Conservation (phyloP, 2,888 invertebrate species). For the Gymnocheta viridis region DNA sequence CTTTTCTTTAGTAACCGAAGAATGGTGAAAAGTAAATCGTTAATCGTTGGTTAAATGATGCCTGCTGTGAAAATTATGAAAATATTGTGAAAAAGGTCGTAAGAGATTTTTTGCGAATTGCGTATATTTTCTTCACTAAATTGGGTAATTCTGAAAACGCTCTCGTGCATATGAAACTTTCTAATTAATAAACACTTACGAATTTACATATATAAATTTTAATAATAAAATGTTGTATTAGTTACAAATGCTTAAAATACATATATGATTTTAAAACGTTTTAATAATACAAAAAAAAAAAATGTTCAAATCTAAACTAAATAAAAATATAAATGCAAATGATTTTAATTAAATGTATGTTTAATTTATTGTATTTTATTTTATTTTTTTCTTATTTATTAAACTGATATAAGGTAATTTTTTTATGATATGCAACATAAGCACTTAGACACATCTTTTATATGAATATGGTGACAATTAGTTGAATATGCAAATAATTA, state of each 20-base stretch:
- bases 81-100: too few relatives aligned
- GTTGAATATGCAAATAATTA: not conserved
- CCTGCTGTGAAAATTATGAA: too few relatives aligned
- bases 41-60: too few relatives aligned
- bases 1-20: too few relatives aligned
- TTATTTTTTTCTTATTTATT: not conserved
- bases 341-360: conserved; percentile 23
- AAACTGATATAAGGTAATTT: conserved; percentile 7
- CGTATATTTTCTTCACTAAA: too few relatives aligned
- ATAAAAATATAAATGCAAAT: conserved; percentile 26
- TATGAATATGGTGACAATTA: not conserved
- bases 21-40: too few relatives aligned
- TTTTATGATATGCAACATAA: not conserved
- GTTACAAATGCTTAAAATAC: conserved; percentile 76
- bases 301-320: conserved; percentile 10
- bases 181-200: not conserved
- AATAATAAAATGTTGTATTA: conserved; percentile 70
- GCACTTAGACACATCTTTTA: conserved; percentile 1
- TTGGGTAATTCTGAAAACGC: not conserved
- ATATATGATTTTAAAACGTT: conserved; percentile 70
- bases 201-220: not conserved
- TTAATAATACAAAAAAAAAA: conserved; percentile 34
- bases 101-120: too few relatives aligned
- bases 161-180: not conserved
- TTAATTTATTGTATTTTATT: conserved; percentile 26